Conservation (phyloP, 2,888 invertebrate species). For the Carabus problematicus region DNA sequence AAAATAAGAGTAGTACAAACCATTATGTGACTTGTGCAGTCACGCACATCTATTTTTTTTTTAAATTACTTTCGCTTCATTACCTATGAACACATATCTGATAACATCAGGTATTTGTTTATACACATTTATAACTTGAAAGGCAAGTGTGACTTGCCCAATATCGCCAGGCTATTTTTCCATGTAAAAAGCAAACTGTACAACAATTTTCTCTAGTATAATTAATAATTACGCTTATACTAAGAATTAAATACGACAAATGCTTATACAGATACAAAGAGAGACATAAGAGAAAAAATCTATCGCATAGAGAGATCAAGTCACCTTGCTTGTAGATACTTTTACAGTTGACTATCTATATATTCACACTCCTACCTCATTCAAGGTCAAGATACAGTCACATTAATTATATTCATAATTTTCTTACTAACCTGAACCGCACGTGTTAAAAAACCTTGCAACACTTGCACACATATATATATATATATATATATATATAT, state of each 20-base stretch:
- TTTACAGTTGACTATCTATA: not conserved
- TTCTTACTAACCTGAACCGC: conserved; percentile 1
- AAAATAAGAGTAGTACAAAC: not conserved
- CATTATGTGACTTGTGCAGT: too few relatives aligned
- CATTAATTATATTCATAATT: conserved; percentile 13
- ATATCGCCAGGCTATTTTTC: too few relatives aligned
- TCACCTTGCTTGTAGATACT: conserved; percentile 19
- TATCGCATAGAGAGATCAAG: conserved; percentile 18
- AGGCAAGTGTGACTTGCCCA: too few relatives aligned
- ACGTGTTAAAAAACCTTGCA: conserved; percentile 1
- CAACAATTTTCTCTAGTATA: too few relatives aligned
- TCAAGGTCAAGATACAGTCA: conserved; percentile 14
- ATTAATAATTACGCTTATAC: not conserved
- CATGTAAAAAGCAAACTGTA: too few relatives aligned
- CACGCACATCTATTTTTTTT: too few relatives aligned
- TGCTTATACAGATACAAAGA: conserved; percentile 4
- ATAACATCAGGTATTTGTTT: too few relatives aligned
- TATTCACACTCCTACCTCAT: not conserved
- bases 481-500: too few relatives aligned
- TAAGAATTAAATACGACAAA: conserved; percentile 13
- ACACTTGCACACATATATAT: conserved; percentile 1
- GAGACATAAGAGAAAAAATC: conserved; percentile 1
- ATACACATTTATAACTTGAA: too few relatives aligned
- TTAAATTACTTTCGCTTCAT: too few relatives aligned
- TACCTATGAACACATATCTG: too few relatives aligned